Evolutionary conservation across 2,797 vertebrate species (phyloP).

Genomic region (Crocodylus rhombifer): DNA sequence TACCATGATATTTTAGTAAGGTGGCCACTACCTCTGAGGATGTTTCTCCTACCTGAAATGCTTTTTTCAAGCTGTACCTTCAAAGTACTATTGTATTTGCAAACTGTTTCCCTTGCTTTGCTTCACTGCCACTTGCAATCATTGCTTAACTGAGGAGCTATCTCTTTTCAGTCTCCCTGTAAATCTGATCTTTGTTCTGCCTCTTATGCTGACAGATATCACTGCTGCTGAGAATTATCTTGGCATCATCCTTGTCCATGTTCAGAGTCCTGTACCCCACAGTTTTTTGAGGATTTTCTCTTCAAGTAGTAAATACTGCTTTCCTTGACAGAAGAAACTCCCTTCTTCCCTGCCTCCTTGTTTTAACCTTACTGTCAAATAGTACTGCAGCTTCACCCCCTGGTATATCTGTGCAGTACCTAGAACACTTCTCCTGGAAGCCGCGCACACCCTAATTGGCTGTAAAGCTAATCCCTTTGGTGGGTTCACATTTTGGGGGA

Average conservation of each 20-base stretch:
- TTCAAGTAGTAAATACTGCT: neutral
- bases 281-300: neutral
- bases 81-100: neutral
- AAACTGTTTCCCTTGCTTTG: neutral
- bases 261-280: neutral
- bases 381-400: neutral
- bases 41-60: neutral
- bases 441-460: neutral
- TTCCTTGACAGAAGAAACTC: neutral
- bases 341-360: neutral
- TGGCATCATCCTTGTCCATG: neutral
- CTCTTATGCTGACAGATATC: neutral
- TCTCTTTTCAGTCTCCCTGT: neutral
- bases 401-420: neutral
- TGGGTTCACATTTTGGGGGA: slow-evolving; percentile 28
- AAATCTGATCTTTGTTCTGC: neutral
- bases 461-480: slow-evolving; percentile 13
- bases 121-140: neutral
- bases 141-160: neutral
- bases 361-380: neutral
- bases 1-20: neutral
- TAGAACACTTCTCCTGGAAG: neutral
- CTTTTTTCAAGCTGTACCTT: neutral
- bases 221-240: neutral
- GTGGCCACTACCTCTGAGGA: neutral